These are phyloP conservation scores for Oceanodroma leucorhoa DNA, from an alignment of 2,797 vertebrate species.

Conservation along the genomic window DNA sequence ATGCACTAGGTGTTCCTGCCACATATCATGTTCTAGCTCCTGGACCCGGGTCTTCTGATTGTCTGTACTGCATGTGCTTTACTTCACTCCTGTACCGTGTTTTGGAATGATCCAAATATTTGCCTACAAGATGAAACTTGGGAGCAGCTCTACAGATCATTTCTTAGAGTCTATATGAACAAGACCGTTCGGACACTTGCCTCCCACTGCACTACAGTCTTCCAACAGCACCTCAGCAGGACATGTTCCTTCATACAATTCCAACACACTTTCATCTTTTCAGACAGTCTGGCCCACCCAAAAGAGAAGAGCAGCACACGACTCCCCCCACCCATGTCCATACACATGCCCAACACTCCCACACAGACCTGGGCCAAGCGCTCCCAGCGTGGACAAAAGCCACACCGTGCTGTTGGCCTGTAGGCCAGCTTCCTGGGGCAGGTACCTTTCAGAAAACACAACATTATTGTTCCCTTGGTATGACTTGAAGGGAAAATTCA, in stretches of 20 bases:
- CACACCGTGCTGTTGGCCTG: fast-evolving
- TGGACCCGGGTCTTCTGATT: background rate
- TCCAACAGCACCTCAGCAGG: background rate
- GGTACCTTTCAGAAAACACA: background rate
- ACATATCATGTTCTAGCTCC: background rate
- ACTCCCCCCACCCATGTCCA: background rate
- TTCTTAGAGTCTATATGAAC: background rate
- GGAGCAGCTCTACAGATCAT: background rate
- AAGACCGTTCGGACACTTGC: background rate
- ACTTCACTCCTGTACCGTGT: background rate
- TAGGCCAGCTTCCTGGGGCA: background rate
- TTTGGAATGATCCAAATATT: background rate
- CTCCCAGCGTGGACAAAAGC: background rate
- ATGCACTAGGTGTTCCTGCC: background rate
- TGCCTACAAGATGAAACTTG: background rate
- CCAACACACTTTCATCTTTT: background rate
- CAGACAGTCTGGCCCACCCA: background rate
- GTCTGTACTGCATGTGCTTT: fast-evolving
- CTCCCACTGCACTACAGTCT: background rate
- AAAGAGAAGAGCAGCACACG: background rate
- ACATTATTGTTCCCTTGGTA: background rate
- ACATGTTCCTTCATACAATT: background rate
- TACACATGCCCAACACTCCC: background rate
- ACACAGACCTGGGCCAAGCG: background rate
- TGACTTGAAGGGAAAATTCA: background rate